Base-by-base conservation (phyloP, 2,888 invertebrate species). In the Ormyrus pomaceus region DNA sequence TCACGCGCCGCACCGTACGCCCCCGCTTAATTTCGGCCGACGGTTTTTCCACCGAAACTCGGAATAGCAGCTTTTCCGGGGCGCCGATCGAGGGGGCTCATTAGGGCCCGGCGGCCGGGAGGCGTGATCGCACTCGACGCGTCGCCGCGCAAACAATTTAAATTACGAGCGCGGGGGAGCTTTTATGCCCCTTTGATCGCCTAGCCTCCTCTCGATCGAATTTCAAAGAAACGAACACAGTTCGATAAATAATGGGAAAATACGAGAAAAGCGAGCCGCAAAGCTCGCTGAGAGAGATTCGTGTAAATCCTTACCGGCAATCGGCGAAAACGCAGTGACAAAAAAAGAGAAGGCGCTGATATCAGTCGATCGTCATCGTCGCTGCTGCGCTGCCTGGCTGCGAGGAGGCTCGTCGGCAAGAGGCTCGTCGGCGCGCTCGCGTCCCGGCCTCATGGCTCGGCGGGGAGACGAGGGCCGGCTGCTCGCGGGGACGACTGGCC, bases 11-110 rank as follows among this genome's bases (percentile, higher is more conserved):
- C 4, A 50, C 53, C 58, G 77, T 83, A 84, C 85, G 86, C 86
- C 85, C 86, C 86, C 85, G 84, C 83, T 88, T 89, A 19, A 19
- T 19, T 19, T 88, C 86, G 86, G 87, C 88, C 19, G 87, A 87
- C 88, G 87, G 87, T 87, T 86, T 87, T 86, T 87, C 85, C 84
- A 87, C 86, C 1, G 88, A 89, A 87, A 87, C 87, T 86, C 86
- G 85, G 87, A 87, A 87, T 84, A 87, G 85, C 85, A 85, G 86
- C 85, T 86, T 88, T 87, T 84, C 84, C 86, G 84, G 19, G 10
- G 64, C 8, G 56, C 56, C n/a, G 45, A 46, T 62, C 64, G 51
- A 19, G 19, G 19, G 19, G 13, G 71, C 70, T 81, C 81, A 81
- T 81, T 81, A 81, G 70, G 61, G 19, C 19, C 48, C 59, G 70